Conservation (phyloP, 2,113 vertebrate genomes). For the Zosterops hypoxanthus region DNA sequence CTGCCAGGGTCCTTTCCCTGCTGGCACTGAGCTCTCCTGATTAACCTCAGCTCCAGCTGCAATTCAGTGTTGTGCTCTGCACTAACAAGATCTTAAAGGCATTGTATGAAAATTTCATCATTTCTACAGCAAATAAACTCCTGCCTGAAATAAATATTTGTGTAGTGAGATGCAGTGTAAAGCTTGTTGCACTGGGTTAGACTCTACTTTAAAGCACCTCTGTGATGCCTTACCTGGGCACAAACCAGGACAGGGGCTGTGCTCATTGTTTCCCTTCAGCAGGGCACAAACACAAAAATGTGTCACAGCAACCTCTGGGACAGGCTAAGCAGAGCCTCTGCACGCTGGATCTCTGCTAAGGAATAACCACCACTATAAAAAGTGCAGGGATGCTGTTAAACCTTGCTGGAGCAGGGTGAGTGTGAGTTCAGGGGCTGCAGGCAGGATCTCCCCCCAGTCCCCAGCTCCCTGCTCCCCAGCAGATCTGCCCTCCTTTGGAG, state of each 20-base stretch:
- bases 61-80: neutral
- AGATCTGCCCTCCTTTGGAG: neutral
- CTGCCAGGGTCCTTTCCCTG: neutral
- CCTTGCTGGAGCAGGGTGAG: neutral
- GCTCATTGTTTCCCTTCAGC: neutral
- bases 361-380: fast-evolving
- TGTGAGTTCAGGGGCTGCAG: neutral
- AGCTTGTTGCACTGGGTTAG: neutral
- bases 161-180: neutral
- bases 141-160: neutral
- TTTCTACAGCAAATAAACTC: neutral
- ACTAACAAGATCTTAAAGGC: neutral
- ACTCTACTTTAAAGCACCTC: neutral
- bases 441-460: neutral
- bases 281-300: neutral
- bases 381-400: neutral
- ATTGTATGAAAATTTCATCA: neutral
- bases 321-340: neutral
- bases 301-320: neutral
- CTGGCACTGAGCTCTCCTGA: neutral
- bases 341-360: neutral
- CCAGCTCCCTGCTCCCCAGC: neutral
- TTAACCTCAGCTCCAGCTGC: neutral
- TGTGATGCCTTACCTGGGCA: neutral
- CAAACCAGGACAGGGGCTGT: neutral